These are phyloP conservation scores for Rhinophrynus dorsalis DNA, from an alignment of 2,797 vertebrate genomes.

Conservation along the genomic window DNA sequence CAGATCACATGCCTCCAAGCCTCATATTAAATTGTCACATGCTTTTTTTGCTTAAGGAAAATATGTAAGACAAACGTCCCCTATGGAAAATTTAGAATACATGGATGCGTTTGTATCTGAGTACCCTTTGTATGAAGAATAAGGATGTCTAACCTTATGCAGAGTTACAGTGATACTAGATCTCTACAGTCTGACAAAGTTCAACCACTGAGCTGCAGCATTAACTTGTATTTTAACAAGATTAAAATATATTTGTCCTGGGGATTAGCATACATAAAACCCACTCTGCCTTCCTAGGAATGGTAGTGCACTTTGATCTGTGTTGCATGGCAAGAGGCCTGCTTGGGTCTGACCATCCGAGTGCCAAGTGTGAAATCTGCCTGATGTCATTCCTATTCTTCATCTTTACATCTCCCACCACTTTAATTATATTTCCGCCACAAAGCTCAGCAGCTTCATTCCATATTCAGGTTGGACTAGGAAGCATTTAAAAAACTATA, in stretches of 20 bases:
- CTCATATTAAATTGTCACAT: constrained; percentile 28
- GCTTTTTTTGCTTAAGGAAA: constrained; percentile 24
- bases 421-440: constrained; percentile 98
- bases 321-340: constrained; percentile 83
- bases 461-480: constrained; percentile 95
- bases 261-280: constrained; percentile 98
- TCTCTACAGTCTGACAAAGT: constrained; percentile 85
- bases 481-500: constrained; percentile 87
- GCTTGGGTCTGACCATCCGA: constrained; percentile 87
- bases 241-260: constrained; percentile 99
- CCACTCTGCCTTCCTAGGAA: constrained; percentile 82
- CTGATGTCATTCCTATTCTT: constrained; percentile 98
- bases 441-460: constrained; percentile 88
- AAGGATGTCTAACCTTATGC: constrained; percentile 75
- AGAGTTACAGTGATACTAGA: constrained; percentile 83
- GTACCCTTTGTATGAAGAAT: constrained; percentile 70
- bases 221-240: constrained; percentile 99
- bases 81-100: constrained; percentile 24
- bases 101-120: constrained; percentile 58
- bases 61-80: constrained; percentile 41
- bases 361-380: constrained; percentile 96
- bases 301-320: constrained; percentile 95
- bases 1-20: background rate
- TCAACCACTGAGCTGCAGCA: constrained; percentile 87
- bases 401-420: constrained; percentile 88